A percentile compares a stretch with the other conserved stretches of the same genome.
Evolutionary conservation across 2,888 invertebrate species (phyloP).

Genomic region (Selenia dentaria): DNA sequence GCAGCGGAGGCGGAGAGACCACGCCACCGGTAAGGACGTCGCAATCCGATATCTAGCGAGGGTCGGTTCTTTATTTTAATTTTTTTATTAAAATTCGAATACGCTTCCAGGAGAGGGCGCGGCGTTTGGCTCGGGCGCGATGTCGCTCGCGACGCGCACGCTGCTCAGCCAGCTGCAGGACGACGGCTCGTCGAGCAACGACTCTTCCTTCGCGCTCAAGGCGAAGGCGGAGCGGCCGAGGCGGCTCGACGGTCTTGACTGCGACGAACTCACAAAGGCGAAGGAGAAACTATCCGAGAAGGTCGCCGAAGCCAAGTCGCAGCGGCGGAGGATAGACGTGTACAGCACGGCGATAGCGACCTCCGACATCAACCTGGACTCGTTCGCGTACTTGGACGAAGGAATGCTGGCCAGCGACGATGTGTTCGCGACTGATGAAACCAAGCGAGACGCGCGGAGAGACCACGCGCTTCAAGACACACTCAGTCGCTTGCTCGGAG

Average conservation of each 20-base stretch:
- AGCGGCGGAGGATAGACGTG: constrained; percentile 77
- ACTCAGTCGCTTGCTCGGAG: constrained; percentile 64
- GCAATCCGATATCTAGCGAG: constrained; percentile 20
- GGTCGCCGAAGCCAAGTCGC: constrained; percentile 70
- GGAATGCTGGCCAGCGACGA: constrained; percentile 76
- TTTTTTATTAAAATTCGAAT: constrained; percentile 46
- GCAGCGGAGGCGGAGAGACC: constrained; percentile 59
- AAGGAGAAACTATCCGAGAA: constrained; percentile 74
- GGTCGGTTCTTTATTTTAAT: constrained; percentile 43
- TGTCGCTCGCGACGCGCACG: constrained; percentile 73
- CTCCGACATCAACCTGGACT: constrained; percentile 80
- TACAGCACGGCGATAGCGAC: constrained; percentile 82
- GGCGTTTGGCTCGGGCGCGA: constrained; percentile 65
- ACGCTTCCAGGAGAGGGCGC: constrained; percentile 72
- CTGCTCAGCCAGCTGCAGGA: constrained; percentile 81
- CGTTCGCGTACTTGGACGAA: constrained; percentile 80
- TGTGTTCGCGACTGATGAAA: constrained; percentile 59
- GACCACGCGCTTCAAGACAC: constrained; percentile 60
- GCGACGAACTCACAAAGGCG: constrained; percentile 71
- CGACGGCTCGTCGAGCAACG: constrained; percentile 81
- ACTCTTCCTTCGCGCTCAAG: constrained; percentile 75
- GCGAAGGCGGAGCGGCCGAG: constrained; percentile 55
- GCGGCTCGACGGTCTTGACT: constrained; percentile 58
- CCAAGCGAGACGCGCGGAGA: constrained; percentile 51
- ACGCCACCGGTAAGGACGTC: constrained; percentile 64